Evolutionary conservation across 2,888 invertebrate genomes (phyloP).

Genomic region (Nyleta sp.): DNA sequence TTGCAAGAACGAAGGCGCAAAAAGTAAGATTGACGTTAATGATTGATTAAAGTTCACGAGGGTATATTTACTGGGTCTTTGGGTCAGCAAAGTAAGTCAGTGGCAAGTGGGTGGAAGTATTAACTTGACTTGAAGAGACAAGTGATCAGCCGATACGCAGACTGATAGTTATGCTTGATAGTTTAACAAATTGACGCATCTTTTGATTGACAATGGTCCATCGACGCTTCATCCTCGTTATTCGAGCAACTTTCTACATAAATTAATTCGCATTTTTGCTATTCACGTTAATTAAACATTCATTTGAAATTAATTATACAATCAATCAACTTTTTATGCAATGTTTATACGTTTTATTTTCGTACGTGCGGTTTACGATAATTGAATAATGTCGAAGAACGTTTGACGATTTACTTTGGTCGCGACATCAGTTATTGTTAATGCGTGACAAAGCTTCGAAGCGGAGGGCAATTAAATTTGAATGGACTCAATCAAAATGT

Average conservation of each 20-base stretch:
- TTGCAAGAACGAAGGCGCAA: slow-evolving; percentile 11
- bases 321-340: slow-evolving; percentile 4
- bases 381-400: too few species aligned
- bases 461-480: slow-evolving; percentile 12
- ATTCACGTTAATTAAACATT: slow-evolving; percentile 14
- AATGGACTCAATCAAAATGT: slow-evolving; percentile 32
- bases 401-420: too few species aligned
- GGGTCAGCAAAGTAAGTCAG: slow-evolving; percentile 80
- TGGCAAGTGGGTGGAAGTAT: slow-evolving; percentile 63
- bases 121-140: slow-evolving; percentile 52
- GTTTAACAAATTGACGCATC: slow-evolving; percentile 46
- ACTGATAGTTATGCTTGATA: slow-evolving; percentile 42
- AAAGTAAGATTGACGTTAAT: slow-evolving; percentile 46
- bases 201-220: slow-evolving; percentile 52
- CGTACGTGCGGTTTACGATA: too few species aligned
- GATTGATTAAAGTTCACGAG: slow-evolving; percentile 74
- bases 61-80: slow-evolving; percentile 79
- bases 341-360: too few species aligned
- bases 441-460: too few species aligned
- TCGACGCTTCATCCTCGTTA: slow-evolving; percentile 8
- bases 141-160: slow-evolving; percentile 43
- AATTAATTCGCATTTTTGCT: slow-evolving; percentile 37
- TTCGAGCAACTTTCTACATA: slow-evolving; percentile 50
- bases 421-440: too few species aligned
- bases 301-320: background rate